These are phyloP conservation scores for Megalurothrips usitatus DNA, from an alignment of 2,888 invertebrate species.

Conservation along the genomic window DNA sequence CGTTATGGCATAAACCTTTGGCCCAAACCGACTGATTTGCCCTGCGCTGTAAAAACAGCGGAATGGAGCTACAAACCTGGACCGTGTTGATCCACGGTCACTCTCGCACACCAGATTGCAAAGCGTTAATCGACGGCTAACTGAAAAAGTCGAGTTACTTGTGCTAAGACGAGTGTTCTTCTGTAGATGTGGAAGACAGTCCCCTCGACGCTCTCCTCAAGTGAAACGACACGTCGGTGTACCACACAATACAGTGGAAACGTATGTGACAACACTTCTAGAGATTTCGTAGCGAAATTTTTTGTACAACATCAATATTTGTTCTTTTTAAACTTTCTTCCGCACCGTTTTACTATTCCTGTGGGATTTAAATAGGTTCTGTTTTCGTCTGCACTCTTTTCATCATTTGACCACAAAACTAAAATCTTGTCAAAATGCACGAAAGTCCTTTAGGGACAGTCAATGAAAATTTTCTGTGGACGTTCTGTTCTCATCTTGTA, in stretches of 20 bases:
- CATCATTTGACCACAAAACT: too few relatives aligned
- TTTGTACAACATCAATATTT: neutral
- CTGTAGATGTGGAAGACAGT: slow-evolving; percentile 13
- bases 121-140: too few relatives aligned
- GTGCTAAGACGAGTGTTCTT: neutral
- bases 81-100: too few relatives aligned
- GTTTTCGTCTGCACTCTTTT: too few relatives aligned
- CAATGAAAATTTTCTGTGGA: too few relatives aligned
- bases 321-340: neutral
- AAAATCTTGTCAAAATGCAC: neutral
- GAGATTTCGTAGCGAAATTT: neutral
- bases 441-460: neutral
- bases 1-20: too few relatives aligned
- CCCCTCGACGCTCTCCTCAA: neutral
- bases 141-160: too few relatives aligned
- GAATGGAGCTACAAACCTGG: too few relatives aligned
- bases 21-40: too few relatives aligned
- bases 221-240: neutral
- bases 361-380: too few relatives aligned
- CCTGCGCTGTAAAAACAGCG: too few relatives aligned
- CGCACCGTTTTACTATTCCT: neutral
- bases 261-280: neutral
- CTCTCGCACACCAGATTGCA: too few relatives aligned
- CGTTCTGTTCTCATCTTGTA: slow-evolving; percentile 22
- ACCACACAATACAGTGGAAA: neutral